These are phyloP conservation scores for Henricia sp. DNA, from an alignment of 53 echinoderm and acorn worm species.

Conservation along the genomic window DNA sequence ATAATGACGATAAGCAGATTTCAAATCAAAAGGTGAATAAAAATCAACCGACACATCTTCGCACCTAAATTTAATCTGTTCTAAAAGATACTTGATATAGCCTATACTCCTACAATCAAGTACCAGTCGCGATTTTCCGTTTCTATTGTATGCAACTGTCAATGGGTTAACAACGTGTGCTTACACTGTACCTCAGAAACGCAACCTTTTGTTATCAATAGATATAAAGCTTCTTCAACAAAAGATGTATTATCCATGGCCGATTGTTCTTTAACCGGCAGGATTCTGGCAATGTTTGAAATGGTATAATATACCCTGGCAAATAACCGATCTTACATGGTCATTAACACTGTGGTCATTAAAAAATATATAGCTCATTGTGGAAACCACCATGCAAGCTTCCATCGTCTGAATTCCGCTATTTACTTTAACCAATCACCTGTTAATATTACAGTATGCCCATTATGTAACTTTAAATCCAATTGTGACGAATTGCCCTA, in stretches of 20 bases:
- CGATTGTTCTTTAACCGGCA: slow-evolving; percentile 28
- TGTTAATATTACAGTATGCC: no score
- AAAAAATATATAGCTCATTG: no score
- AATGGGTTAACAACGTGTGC: slow-evolving; percentile 20
- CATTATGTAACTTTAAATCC: no score
- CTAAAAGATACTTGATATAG: slow-evolving; percentile 37
- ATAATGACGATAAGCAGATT: slow-evolving; percentile 55
- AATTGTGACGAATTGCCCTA: no score
- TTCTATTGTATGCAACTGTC: slow-evolving; percentile 1
- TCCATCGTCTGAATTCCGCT: no score
- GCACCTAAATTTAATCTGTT: slow-evolving; percentile 41
- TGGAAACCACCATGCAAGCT: no score
- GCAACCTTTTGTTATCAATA: not conserved
- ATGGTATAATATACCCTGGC: slow-evolving; percentile 46
- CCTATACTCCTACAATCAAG: slow-evolving; percentile 45
- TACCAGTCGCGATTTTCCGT: slow-evolving; percentile 42
- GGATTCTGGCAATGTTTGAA: not conserved
- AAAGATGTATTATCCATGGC: not conserved
- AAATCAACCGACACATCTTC: slow-evolving; percentile 55
- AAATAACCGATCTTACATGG: not conserved
- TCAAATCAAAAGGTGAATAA: slow-evolving; percentile 57
- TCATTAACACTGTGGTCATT: not conserved
- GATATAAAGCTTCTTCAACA: not conserved
- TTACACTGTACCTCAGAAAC: not conserved
- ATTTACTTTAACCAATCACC: no score